Percentiles rank a stretch among this genome's conserved stretches.
phyloP scores from a whole-genome alignment of 2,888 invertebrate species.

The Drosophila flavopinicola region DNA sequence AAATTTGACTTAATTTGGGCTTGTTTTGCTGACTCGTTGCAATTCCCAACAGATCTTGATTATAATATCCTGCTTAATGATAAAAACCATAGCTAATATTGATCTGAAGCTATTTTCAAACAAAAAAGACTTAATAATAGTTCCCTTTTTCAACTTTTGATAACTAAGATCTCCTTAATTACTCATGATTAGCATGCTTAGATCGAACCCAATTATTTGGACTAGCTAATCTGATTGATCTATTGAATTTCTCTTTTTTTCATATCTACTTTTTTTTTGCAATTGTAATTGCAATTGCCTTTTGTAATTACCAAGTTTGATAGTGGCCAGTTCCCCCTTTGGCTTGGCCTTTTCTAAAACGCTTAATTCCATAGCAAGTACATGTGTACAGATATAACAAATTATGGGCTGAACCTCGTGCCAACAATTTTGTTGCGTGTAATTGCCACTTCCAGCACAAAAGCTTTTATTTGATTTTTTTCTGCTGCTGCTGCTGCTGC shows the following conservation, averaged over 20 bases:
- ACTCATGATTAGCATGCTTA: background rate
- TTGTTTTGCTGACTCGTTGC: too few species aligned
- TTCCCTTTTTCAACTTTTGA: too few species aligned
- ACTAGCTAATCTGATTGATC: slow-evolving; percentile 12
- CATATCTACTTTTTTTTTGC: background rate
- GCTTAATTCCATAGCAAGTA: background rate
- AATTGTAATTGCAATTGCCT: slow-evolving; percentile 23
- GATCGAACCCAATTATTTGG: background rate
- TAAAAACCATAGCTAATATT: too few species aligned
- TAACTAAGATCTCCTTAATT: too few species aligned
- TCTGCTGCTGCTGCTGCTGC: slow-evolving; percentile 5
- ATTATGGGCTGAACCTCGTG: slow-evolving; percentile 61
- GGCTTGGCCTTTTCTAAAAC: slow-evolving; percentile 30
- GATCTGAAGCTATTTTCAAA: too few species aligned
- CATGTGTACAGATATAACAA: slow-evolving; percentile 26
- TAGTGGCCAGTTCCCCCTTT: slow-evolving; percentile 9
- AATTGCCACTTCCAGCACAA: slow-evolving; percentile 74
- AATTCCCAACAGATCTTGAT: too few species aligned
- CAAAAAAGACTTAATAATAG: too few species aligned
- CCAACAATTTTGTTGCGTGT: slow-evolving; percentile 76
- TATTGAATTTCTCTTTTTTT: slow-evolving; percentile 56
- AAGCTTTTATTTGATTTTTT: slow-evolving; percentile 46
- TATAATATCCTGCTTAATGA: too few species aligned
- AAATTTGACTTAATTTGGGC: too few species aligned
- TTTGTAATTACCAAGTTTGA: slow-evolving; percentile 41